Base-by-base conservation (phyloP, 2,113 vertebrate genomes). In the Shinisaurus crocodilurus region DNA sequence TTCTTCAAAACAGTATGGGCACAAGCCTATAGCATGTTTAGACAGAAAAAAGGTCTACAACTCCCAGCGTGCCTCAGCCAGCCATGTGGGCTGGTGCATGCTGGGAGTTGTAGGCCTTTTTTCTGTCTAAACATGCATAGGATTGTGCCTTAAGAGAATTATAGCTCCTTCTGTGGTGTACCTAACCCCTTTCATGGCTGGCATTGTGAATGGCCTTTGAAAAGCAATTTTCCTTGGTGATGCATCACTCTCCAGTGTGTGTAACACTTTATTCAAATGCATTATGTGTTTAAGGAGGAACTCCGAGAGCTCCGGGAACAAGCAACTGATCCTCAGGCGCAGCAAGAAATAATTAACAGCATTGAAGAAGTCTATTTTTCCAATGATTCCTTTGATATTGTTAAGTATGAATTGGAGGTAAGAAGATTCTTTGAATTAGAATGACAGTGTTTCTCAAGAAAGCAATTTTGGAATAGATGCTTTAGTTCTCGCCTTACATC, bases 321-420 rank as follows among this genome's bases (percentile, higher is more conserved):
- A 92, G 98, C 99, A 88, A 96, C 96, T 50, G 98, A 99, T 97
- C 99, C 99, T 90, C 98, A 98, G 94, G 98, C 98, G 15, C 98
- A 99, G 95, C 99, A 99, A 95, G 99, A 99, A 96, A 97, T 99
- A 96, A 99, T 99, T 91, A 98, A 99, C 95, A 98, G 98, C 95
- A 99, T 99, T 84, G 98, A 99, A 96, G 98, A 99, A 95, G 97
- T 99, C 76, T 99, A 99, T 97, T 99, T 98, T 97, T 99, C 98
- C 69, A 98, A 72, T 72, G 99, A 99, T 96, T 99, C 99, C 86
- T 99, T 98, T 92, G 99, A 99, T 97, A 98, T 99, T 97, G 98
- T 99, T 94, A 98, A 98, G 93, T 98, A 99, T 85, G 99, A 99
- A 75, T 97, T 99, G 93, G 98, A 99, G 98, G 99, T 99, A 97